Percentiles rank a stretch among this genome's conserved stretches.
Evolutionary conservation across 64 coral and sea anemone genomes (phyloP).

Genomic region (Exaiptasia diaphana): DNA sequence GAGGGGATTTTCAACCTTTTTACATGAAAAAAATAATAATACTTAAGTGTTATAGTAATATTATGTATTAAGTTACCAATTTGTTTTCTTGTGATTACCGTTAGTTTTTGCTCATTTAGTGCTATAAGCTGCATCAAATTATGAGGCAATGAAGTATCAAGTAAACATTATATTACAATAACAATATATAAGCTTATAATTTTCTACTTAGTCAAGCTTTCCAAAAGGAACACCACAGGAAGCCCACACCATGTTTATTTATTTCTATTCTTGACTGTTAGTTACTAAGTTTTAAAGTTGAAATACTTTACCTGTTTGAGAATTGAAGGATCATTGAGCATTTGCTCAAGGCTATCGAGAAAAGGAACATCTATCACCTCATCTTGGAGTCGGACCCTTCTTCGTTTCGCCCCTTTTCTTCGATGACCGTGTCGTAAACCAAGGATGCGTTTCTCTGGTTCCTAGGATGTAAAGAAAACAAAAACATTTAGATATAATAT

Average conservation of each 20-base stretch:
- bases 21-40: not conserved
- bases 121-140: too few relatives aligned
- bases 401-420: not conserved
- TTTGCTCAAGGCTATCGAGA: conserved; percentile 19
- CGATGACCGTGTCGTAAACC: not conserved
- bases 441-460: conserved; percentile 8
- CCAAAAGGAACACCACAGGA: too few relatives aligned
- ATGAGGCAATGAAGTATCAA: too few relatives aligned
- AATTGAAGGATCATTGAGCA: conserved; percentile 21
- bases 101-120: too few relatives aligned
- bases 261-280: not conserved
- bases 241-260: not conserved
- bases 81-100: too few relatives aligned
- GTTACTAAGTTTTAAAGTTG: too few relatives aligned
- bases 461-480: not conserved
- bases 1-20: conserved; percentile 45
- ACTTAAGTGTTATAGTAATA: not conserved
- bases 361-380: conserved; percentile 33
- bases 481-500: not conserved
- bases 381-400: not conserved
- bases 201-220: too few relatives aligned
- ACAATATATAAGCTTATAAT: too few relatives aligned
- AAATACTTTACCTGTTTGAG: conserved; percentile 14
- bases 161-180: too few relatives aligned
- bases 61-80: too few relatives aligned